Evolutionary conservation across 2,797 vertebrate genomes (phyloP).

Genomic region (Hemibagrus guttatus): DNA sequence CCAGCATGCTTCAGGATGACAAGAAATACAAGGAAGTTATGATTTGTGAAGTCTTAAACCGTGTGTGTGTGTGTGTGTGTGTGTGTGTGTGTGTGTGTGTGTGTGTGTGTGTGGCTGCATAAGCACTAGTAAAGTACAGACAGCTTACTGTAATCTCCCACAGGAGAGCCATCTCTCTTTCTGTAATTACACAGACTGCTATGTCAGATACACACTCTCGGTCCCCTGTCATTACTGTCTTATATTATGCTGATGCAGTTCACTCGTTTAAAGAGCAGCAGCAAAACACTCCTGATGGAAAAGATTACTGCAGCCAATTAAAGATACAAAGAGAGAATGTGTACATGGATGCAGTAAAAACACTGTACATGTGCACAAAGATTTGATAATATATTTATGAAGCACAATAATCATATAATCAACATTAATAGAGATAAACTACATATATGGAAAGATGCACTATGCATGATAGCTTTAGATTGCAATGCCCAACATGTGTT

Average conservation of each 20-base stretch:
- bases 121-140: conserved; percentile 17
- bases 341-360: background rate
- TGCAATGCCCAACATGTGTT: background rate
- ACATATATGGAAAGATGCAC: background rate
- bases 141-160: conserved; percentile 23
- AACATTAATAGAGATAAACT: background rate
- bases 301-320: conserved; percentile 1
- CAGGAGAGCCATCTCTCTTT: conserved; percentile 46
- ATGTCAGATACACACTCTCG: conserved; percentile 27
- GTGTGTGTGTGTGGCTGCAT: background rate
- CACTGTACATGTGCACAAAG: background rate
- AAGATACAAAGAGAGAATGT: background rate
- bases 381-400: conserved; percentile 4
- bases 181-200: conserved; percentile 40
- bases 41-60: conserved; percentile 14
- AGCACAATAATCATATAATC: background rate
- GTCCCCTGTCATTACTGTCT: conserved; percentile 29
- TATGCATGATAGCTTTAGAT: background rate
- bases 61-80: background rate
- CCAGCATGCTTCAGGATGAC: background rate
- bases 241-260: conserved; percentile 41
- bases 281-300: conserved; percentile 9
- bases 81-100: background rate
- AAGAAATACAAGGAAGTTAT: conserved; percentile 21
- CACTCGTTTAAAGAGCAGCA: conserved; percentile 11